Percentiles rank a stretch among this genome's conserved stretches.
Conservation (phyloP, 2,888 invertebrate genomes). For the Lycia hirtaria region DNA sequence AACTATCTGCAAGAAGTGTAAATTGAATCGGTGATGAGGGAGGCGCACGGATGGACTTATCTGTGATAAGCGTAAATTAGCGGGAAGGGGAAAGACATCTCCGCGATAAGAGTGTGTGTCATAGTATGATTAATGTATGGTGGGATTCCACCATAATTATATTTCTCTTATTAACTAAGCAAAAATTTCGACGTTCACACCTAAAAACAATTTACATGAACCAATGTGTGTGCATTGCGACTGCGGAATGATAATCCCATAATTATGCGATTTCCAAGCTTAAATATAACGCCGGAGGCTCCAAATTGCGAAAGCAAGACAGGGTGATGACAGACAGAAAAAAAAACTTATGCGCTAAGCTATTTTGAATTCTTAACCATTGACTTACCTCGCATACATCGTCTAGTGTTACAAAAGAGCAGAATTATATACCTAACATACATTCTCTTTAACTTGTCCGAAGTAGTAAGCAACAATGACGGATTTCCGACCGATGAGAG, state of each 20-base stretch:
- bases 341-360: constrained; percentile 48
- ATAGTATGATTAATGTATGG: too few species aligned
- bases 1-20: too few species aligned
- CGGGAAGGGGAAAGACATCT: too few species aligned
- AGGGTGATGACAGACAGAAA: constrained; percentile 61
- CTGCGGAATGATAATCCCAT: constrained; percentile 24
- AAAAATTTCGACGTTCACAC: constrained; percentile 19
- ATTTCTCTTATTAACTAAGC: neutral
- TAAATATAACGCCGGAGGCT: constrained; percentile 36
- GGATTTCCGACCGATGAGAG: too few species aligned
- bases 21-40: too few species aligned
- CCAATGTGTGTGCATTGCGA: constrained; percentile 27
- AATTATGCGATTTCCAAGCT: constrained; percentile 35
- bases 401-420: constrained; percentile 23
- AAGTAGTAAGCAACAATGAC: too few species aligned
- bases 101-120: too few species aligned
- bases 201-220: constrained; percentile 24
- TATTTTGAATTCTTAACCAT: constrained; percentile 43
- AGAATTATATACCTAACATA: constrained; percentile 30
- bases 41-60: too few species aligned
- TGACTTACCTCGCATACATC: constrained; percentile 55
- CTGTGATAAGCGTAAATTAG: too few species aligned
- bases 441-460: constrained; percentile 20
- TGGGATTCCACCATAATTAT: too few species aligned
- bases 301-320: constrained; percentile 64